Evolutionary conservation across 2,797 vertebrate species (phyloP), one percentile per base, ranked within the genome.

Genomic region (Streptopelia turtur): DNA sequence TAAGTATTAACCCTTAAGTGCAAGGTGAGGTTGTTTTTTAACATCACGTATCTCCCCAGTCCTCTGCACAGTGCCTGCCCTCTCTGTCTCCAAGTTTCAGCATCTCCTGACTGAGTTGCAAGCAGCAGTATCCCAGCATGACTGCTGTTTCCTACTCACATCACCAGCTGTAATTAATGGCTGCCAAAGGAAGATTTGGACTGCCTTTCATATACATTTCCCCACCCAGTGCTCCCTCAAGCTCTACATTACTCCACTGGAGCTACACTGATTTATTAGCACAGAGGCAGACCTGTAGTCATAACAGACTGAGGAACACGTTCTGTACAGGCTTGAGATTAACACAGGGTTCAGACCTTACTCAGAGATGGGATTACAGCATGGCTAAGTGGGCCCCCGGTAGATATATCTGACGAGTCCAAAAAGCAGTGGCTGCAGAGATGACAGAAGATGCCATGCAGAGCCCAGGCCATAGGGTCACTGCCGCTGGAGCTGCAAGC

Each of bases 131-230:
- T 59, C 52, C 66, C 89, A 89, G 49, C 37, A 56, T n/a, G 75
- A 77, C 63, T 86, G 45, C 53, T 64, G 55, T 50, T 93, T 77
- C 85, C 78, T 69, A 30, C 84, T 94, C 72, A 66, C 69, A 53
- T 83, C 88, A 50, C 78, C 9, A 13, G 18, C 68, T 7, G 4
- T 85, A 95, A 90, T 94, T 83, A 94, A 93, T 78, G 50, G 45
- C 59, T 90, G 56, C 25, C 69, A 56, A 78, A 94, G 66, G 76
- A 94, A 91, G 72, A 84, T 37, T 11, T 0, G 74, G 52, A 56
- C 80, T 82, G 72, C 55, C 43, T 95, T 93, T 95, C 94, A 76
- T 68, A 94, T n/a, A 76, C 77, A 63, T 84, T 93, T 94, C 33
- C 45, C 60, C 35, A 63, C 71, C 68, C 52, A 74, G 70, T 56